Evolutionary conservation across 2,113 vertebrate genomes (phyloP).

Genomic region (Pagrus major): DNA sequence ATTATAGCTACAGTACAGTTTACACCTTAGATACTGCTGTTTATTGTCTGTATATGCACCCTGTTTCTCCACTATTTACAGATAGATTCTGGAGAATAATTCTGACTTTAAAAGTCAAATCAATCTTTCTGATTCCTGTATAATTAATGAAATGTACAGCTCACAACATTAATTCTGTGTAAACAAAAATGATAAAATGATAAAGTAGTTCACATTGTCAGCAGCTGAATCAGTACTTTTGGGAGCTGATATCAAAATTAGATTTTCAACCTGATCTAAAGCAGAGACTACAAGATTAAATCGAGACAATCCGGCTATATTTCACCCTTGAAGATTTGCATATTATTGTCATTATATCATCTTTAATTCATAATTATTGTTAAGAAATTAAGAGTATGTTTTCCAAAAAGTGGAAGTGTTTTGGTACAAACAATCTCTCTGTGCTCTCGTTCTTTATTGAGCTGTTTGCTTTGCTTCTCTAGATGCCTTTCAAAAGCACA

Average conservation of each 20-base stretch:
- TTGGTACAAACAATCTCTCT: background rate
- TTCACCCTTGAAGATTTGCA: background rate
- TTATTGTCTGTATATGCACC: too few species aligned
- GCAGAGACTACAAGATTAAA: background rate
- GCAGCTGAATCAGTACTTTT: background rate
- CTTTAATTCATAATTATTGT: background rate
- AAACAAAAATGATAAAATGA: too few species aligned
- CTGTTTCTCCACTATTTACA: too few species aligned
- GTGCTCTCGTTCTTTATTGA: slow-evolving; percentile 3
- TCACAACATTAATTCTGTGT: background rate
- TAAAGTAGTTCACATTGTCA: background rate
- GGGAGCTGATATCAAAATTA: background rate
- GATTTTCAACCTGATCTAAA: background rate
- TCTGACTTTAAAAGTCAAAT: background rate
- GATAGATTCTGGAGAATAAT: background rate
- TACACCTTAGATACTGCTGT: background rate
- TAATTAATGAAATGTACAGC: background rate
- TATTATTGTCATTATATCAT: background rate
- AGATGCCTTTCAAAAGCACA: background rate
- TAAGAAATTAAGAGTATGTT: background rate
- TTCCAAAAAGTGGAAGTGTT: background rate
- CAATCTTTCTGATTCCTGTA: background rate
- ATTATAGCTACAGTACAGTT: too few species aligned
- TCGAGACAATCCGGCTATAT: background rate
- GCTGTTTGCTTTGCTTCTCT: background rate